A percentile compares a stretch with the other conserved stretches of the same genome.
Evolutionary conservation across 1,140 invertebrate genomes (phyloP).

Genomic region (Drosophila orosa): DNA sequence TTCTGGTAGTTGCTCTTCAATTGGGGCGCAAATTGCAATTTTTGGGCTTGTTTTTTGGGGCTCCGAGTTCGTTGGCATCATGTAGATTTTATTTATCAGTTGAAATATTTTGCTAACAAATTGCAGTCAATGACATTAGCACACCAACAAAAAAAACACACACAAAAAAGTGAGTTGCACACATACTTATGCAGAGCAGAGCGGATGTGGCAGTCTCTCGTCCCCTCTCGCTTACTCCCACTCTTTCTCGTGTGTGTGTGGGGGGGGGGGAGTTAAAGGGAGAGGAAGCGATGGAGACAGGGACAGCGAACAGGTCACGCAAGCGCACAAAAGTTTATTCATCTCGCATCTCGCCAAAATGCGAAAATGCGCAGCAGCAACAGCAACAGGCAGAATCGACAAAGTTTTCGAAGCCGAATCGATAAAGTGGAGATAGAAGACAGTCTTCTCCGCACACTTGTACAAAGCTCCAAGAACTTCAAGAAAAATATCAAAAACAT

Average conservation of each 20-base stretch:
- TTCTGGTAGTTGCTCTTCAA: constrained; percentile 46
- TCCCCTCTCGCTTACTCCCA: constrained; percentile 7
- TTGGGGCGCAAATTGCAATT: constrained; percentile 67
- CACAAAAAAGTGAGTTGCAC: constrained; percentile 7
- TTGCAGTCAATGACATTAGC: constrained; percentile 81
- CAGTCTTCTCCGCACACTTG: constrained; percentile 58
- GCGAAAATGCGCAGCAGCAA: constrained; percentile 72
- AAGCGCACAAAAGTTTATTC: constrained; percentile 79
- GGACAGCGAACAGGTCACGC: constrained; percentile 68
- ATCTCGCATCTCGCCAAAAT: constrained; percentile 69
- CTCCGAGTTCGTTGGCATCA: constrained; percentile 67
- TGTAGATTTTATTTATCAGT: constrained; percentile 82
- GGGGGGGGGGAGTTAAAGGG: not conserved
- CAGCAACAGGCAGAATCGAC: constrained; percentile 52
- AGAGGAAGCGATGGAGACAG: constrained; percentile 9
- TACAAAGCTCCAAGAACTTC: constrained; percentile 50
- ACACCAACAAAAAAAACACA: constrained; percentile 7
- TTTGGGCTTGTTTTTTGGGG: constrained; percentile 35
- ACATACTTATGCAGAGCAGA: constrained; percentile 49
- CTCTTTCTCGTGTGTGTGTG: constrained; percentile 32
- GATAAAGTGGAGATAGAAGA: constrained; percentile 57
- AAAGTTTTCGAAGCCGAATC: constrained; percentile 62
- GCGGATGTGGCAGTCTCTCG: constrained; percentile 53
- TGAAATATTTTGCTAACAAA: constrained; percentile 82
- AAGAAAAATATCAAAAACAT: constrained; percentile 31